These are phyloP conservation scores for Neolamprologus caudopunctatus DNA, from an alignment of 2,113 vertebrate genomes.

Conservation along the genomic window DNA sequence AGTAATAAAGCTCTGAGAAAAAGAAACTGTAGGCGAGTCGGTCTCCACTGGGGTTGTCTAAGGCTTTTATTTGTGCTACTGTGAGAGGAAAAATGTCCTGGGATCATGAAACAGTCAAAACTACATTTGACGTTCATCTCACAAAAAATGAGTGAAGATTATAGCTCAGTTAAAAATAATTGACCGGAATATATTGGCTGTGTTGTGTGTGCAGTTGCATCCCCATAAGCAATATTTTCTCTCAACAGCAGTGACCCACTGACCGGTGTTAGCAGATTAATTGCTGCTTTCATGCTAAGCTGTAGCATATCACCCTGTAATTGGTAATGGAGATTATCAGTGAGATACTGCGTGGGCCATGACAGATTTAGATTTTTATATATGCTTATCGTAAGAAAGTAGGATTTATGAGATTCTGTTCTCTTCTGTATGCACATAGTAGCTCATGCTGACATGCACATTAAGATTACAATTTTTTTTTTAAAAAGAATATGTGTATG, in stretches of 20 bases:
- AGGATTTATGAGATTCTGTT: conserved; percentile 40
- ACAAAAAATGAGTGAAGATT: not conserved
- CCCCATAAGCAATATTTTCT: not conserved
- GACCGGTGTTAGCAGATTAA: conserved; percentile 59
- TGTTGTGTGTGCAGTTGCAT: not conserved
- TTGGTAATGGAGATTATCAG: conserved; percentile 66
- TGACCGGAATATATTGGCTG: not conserved
- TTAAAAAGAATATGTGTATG: not conserved
- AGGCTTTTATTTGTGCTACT: not conserved
- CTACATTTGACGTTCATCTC: not conserved
- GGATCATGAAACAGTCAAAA: not conserved
- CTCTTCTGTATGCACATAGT: not conserved
- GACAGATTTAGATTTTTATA: conserved; percentile 7
- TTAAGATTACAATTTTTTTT: not conserved
- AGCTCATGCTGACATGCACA: not conserved
- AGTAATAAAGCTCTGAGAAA: not conserved
- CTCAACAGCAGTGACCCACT: conserved; percentile 31
- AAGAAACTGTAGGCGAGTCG: not conserved
- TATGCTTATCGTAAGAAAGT: conserved; percentile 64
- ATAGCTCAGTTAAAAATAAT: not conserved
- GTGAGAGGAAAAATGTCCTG: not conserved
- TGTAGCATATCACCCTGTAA: conserved; percentile 50
- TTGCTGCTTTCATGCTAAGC: conserved; percentile 58
- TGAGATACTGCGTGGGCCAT: conserved; percentile 21
- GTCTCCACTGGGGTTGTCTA: not conserved